phyloP scores from a whole-genome alignment of 2,113 vertebrate genomes.

The Bos indicus region DNA sequence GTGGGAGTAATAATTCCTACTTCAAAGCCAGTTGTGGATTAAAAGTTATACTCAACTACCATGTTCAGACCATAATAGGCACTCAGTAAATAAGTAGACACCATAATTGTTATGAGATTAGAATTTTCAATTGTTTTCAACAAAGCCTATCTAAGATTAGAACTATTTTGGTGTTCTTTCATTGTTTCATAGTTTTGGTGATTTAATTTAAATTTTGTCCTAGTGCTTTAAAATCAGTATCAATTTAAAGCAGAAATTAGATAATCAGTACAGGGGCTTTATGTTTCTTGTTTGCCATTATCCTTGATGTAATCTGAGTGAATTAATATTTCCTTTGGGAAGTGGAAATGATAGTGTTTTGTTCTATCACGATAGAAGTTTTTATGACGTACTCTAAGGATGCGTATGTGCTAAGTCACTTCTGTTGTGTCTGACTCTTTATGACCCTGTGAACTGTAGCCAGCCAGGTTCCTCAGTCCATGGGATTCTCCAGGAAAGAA shows the following conservation, averaged over 20 bases:
- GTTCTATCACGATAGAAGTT: conserved; percentile 2
- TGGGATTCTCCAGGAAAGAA: neutral
- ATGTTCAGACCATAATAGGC: neutral
- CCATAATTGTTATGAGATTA: neutral
- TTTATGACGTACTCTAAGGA: neutral
- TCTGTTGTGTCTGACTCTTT: neutral
- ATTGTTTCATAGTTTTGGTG: conserved; percentile 11
- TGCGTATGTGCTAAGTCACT: neutral
- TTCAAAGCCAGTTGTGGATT: neutral
- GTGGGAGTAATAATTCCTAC: neutral
- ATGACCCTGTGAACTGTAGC: neutral
- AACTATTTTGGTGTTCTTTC: conserved; percentile 13
- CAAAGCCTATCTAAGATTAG: conserved; percentile 22
- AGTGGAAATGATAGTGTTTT: neutral
- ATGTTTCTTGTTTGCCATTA: neutral
- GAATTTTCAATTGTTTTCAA: conserved; percentile 6
- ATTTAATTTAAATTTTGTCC: conserved; percentile 37
- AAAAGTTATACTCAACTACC: neutral
- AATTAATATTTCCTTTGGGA: conserved; percentile 39
- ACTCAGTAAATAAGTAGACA: neutral
- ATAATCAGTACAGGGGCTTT: conserved; percentile 7
- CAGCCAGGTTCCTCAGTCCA: neutral
- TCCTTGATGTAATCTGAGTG: neutral
- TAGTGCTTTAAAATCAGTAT: conserved; percentile 54
- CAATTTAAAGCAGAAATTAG: conserved; percentile 42